These are phyloP conservation scores for Stichodactyla mertensii DNA, from an alignment of 64 coral and sea anemone genomes.

Conservation along the genomic window DNA sequence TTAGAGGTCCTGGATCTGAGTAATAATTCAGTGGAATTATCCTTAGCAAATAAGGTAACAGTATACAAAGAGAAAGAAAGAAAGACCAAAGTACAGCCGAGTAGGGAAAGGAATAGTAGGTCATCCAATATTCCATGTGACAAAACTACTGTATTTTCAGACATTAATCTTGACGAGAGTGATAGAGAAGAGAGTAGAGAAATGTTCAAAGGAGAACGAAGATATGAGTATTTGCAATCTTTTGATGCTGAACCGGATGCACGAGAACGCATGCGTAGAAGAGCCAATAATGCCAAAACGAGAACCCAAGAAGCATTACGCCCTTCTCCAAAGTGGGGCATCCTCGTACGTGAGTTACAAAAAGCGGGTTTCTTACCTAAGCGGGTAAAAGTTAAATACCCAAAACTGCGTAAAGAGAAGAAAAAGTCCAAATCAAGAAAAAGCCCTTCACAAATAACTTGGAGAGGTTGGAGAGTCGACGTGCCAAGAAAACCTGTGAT, in stretches of 20 bases:
- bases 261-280: constrained; percentile 17
- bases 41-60: not conserved
- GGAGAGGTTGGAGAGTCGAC: constrained; percentile 56
- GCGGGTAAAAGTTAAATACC: constrained; percentile 9
- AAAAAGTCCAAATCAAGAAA: not conserved
- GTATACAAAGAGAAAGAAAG: constrained; percentile 14
- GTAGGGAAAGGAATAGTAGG: not conserved
- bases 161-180: constrained; percentile 40
- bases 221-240: constrained; percentile 23
- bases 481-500: constrained; percentile 1
- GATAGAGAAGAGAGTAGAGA: constrained; percentile 10
- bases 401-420: constrained; percentile 18
- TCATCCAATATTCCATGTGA: not conserved
- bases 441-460: constrained; percentile 56
- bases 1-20: constrained; percentile 56
- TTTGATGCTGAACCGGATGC: constrained; percentile 39
- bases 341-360: constrained; percentile 46
- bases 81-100: constrained; percentile 9
- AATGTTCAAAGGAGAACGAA: constrained; percentile 46
- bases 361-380: constrained; percentile 73
- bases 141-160: constrained; percentile 59
- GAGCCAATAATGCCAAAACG: constrained; percentile 1
- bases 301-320: constrained; percentile 20
- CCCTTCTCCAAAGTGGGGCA: constrained; percentile 73
- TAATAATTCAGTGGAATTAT: constrained; percentile 44